Base-by-base conservation (phyloP, 1,140 invertebrate species). In the Trachymyrmex cornetzi region DNA sequence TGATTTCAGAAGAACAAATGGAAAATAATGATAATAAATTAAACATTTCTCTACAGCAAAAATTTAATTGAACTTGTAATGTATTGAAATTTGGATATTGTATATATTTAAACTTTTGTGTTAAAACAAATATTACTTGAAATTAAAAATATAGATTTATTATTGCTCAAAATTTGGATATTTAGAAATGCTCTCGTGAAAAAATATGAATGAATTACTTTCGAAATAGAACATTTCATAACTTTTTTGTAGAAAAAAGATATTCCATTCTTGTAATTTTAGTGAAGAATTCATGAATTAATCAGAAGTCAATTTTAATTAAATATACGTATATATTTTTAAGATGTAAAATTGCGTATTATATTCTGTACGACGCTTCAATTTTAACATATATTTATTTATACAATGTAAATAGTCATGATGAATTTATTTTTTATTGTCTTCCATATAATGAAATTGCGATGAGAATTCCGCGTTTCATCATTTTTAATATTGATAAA, bases 361-460 rank as follows among this genome's bases (percentile, higher is more conserved):
- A 12, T 30, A n/a, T 30, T 71, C 0, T 71, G 34, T 44, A 77
- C 16, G 30, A 34, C 5, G 19, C 9, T 38, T 66, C 3, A 48
- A 19, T 72, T 6, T 72, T 6, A 16, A 11, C 19, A 38, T 38
- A n/a, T 12, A 44, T 67, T 44, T 7, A 22, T 67, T 22, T 44
- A n/a, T 22, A 14, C 30, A 22, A 14, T 22, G 22, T 67, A 19
- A 34, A 34, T 66, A 44, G 27, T 44, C 5, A 3, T 11, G 19
- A 64, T 27, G 24, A 61, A 53, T 7, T 77, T 19, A 3, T 3
- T 77, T 22, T 77, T 34, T n/a, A 7, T 59, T 44, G 74, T 77
- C 27, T 57, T 75, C 74, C 24, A 44, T 61, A 11, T 48, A 48
- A 63, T 0, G 16, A 77, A 48, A 63, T 44, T 38, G 0, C 6